Evolutionary conservation across 2,888 invertebrate species (phyloP), one percentile per base, ranked within the genome.

Genomic region (Cryptophagus acutangulus): DNA sequence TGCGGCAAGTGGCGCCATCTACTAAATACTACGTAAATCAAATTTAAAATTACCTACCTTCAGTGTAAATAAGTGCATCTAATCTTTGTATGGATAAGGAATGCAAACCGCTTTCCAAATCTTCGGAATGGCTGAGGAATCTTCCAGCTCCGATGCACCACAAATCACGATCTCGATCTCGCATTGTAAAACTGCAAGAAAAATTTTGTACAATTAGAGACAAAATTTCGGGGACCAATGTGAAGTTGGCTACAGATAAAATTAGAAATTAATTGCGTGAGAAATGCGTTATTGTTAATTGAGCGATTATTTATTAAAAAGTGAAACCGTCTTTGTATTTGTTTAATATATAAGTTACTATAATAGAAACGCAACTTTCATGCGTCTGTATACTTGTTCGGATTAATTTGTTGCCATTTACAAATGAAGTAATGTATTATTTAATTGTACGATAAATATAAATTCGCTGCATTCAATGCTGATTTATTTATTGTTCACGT

Each of bases 61-160:
- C 52, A 12, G 57, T 58, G 43, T 62, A 63, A 38, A 66, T 51
- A 15, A 65, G 55, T 28, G 61, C 62, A 38, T 66, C 65, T 43
- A 66, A 43, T 36, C 62, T 51, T 36, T 65, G 64, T 40, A 66
- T 61, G 16, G 65, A 63, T 25, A 67, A 41, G 3, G 64, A 65
- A 52, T 65, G 63, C 24, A 63, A 53, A 33, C 63, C 63, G 36
- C 56, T 55, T 48, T 63, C 60, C 40, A 62, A 55, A 37, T 60
- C 57, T 39, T 66, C 67, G 3, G 62, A 60, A 36, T 63, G 63
- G 38, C 62, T 63, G 38, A 63, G 54, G 47, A 67, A 67, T 36
- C 62, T 62, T 9, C 67, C 67, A 10, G 57, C 47, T 33, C 63
- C 65, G 13, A 65, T 54, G 16, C 55, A 59, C 65, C 65, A 66